Evolutionary conservation across 2,113 vertebrate genomes (phyloP).

Genomic region (Actenoides lindsayi): DNA sequence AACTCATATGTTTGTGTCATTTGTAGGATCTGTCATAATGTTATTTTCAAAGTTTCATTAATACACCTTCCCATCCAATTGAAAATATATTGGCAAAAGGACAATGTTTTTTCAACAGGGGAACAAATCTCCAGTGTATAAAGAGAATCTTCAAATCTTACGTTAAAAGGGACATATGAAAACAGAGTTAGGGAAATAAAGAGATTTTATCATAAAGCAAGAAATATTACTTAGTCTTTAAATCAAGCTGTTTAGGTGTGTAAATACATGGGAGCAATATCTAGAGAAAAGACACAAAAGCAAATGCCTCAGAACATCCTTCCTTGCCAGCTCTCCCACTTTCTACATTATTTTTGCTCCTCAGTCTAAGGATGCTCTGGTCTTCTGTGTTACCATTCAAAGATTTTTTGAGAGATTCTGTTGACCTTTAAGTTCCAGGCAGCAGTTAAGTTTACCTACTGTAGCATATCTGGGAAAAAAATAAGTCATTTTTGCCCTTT

Average conservation of each 20-base stretch:
- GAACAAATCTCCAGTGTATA: not conserved
- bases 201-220: not conserved
- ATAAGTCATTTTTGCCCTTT: constrained; percentile 71
- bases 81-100: not conserved
- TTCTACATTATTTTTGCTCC: not conserved
- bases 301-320: not conserved
- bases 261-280: not conserved
- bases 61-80: not conserved
- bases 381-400: not conserved
- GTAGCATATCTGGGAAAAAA: constrained; percentile 32
- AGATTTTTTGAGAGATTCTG: constrained; percentile 3
- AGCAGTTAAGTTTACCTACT: constrained; percentile 43
- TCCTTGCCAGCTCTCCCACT: not conserved
- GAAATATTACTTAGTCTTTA: not conserved
- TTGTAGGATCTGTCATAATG: not conserved
- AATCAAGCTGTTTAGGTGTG: not conserved
- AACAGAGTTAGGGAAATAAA: not conserved
- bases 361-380: not conserved
- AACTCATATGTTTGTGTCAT: not conserved
- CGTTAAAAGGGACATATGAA: not conserved
- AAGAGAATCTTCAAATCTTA: not conserved
- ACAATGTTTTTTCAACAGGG: not conserved
- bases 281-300: not conserved
- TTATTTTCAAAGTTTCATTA: not conserved
- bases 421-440: constrained; percentile 63